Evolutionary conservation across 1,140 invertebrate species (phyloP).

Genomic region (Reticulitermes speratus): DNA sequence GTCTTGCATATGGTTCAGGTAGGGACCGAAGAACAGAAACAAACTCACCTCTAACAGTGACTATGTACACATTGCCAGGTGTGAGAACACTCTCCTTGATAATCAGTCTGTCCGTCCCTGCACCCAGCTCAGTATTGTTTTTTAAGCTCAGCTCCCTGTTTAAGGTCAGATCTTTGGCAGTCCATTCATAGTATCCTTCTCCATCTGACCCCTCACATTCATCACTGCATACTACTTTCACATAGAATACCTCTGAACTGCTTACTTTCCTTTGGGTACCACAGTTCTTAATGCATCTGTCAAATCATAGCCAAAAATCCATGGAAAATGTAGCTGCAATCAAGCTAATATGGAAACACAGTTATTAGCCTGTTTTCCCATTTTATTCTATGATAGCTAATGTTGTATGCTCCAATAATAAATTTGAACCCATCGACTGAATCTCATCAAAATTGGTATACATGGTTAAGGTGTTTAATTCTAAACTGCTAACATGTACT

Average conservation of each 20-base stretch:
- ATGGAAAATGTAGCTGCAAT: neutral
- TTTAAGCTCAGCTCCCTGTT: neutral
- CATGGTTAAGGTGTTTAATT: too few species aligned
- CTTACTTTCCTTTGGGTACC: neutral
- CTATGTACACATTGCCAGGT: neutral
- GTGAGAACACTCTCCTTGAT: neutral
- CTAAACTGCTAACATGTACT: too few species aligned
- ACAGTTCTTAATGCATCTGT: neutral
- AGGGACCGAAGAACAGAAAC: too few species aligned
- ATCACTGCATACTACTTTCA: neutral
- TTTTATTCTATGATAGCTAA: neutral
- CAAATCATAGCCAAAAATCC: neutral
- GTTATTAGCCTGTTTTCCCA: neutral
- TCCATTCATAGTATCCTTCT: neutral
- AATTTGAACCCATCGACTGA: neutral
- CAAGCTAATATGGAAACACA: neutral
- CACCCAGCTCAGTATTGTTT: neutral
- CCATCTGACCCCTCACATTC: neutral
- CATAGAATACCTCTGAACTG: neutral
- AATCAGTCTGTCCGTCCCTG: neutral
- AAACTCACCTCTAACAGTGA: neutral
- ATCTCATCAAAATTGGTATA: too few species aligned
- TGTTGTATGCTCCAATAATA: neutral
- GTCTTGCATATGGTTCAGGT: too few species aligned
- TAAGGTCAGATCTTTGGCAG: neutral